Evolutionary conservation across 2,888 invertebrate genomes (phyloP).

Genomic region (Himalopsyche anomala): DNA sequence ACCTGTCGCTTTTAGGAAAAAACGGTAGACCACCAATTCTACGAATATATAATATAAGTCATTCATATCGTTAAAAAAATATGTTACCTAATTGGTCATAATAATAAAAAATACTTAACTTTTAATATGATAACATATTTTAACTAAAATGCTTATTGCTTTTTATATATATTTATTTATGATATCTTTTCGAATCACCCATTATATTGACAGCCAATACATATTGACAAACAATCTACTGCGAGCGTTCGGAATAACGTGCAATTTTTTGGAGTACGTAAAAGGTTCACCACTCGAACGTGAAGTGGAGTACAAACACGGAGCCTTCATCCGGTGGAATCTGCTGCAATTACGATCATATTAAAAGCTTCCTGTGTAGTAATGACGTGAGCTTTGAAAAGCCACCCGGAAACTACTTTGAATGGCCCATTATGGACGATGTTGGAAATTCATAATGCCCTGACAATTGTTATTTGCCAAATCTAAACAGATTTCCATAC

Average conservation of each 20-base stretch:
- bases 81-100: too few relatives aligned
- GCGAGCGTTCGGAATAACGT: not conserved
- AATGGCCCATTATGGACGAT: constrained; percentile 11
- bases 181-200: not conserved
- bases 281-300: constrained; percentile 36
- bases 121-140: too few relatives aligned
- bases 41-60: too few relatives aligned
- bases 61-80: too few relatives aligned
- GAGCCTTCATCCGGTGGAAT: constrained; percentile 10
- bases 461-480: not conserved
- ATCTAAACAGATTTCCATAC: too few relatives aligned
- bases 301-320: constrained; percentile 46
- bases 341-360: constrained; percentile 46
- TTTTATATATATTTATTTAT: too few relatives aligned
- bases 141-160: too few relatives aligned
- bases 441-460: not conserved
- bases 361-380: constrained; percentile 48
- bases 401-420: not conserved
- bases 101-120: too few relatives aligned
- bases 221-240: constrained; percentile 41
- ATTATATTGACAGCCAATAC: constrained; percentile 38
- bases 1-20: too few relatives aligned
- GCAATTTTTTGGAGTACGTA: constrained; percentile 48
- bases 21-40: too few relatives aligned
- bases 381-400: constrained; percentile 13